Base-by-base conservation (phyloP, 2,113 vertebrate species). In the Tauraco erythrolophus region DNA sequence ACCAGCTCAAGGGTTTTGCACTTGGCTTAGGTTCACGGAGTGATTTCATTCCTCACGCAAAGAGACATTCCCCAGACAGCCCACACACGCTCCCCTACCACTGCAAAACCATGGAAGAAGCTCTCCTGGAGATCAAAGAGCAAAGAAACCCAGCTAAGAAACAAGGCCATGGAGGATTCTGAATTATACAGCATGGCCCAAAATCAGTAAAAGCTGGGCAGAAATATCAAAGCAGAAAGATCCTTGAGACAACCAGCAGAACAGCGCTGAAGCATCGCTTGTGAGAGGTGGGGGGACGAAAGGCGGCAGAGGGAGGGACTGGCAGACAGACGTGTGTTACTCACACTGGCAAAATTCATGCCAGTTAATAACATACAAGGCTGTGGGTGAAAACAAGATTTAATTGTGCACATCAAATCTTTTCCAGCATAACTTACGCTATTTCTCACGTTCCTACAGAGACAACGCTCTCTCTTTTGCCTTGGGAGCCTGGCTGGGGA, bases 371-470 rank as follows among this genome's bases (percentile, higher is more conserved):
- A 95, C 89, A 95, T 17, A 45, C 12, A 72, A 85, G 91, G 74
- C 91, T 96, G 94, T 39, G 80, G 94, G 94, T 97, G 95, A 95
- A 96, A 98, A 97, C 92, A 96, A 88, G 92, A 96, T 93, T 96
- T 96, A 96, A 97, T 75, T 88, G 94, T 27, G 39, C 91, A 84
- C 2, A 10, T 89, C 94, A 94, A 91, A 84, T 82, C 97, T 96
- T 83, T 86, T 48, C 60, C 95, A 69, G 3, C 2, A 48, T 91
- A 97, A 97, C 80, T 95, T 93, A 58, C 16, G 94, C 77, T 89
- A 88, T 57, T 85, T 94, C 87, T 92, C 93, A 94, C 89, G 51
- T 75, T 83, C 54, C 93, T 7, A 16, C 77, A 94, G 87, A 97
- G 84, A 70, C 76, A 96, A 96, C 0, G 1, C 27, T 82, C 70